Conservation (phyloP, 2,888 invertebrate genomes). For the Dynastes tityus region DNA sequence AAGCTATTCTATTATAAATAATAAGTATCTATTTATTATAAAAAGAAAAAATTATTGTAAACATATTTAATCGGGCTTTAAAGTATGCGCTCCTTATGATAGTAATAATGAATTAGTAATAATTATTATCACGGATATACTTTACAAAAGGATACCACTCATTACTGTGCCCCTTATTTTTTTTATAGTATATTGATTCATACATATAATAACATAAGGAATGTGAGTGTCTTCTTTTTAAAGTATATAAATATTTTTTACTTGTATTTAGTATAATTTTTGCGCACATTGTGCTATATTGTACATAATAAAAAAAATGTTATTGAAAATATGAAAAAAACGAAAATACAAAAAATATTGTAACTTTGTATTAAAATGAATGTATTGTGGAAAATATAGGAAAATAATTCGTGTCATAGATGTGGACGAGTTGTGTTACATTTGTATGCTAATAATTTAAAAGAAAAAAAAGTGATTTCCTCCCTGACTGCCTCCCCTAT, state of each 20-base stretch:
- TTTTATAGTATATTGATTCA: conserved; percentile 46
- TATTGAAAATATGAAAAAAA: conserved; percentile 38
- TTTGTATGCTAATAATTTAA: conserved; percentile 13
- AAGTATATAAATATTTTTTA: conserved; percentile 53
- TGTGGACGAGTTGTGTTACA: background rate
- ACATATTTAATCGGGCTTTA: conserved; percentile 42
- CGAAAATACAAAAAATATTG: conserved; percentile 17
- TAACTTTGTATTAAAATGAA: conserved; percentile 25
- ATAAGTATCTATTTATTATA: conserved; percentile 30
- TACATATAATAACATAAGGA: conserved; percentile 51
- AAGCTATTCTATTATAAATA: conserved; percentile 8
- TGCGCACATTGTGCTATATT: conserved; percentile 63
- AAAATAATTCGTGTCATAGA: conserved; percentile 13
- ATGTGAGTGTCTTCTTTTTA: conserved; percentile 54
- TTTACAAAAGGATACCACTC: conserved; percentile 51
- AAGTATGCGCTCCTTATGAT: conserved; percentile 45
- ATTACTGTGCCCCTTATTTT: conserved; percentile 54
- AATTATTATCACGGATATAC: conserved; percentile 29
- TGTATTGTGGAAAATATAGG: conserved; percentile 13
- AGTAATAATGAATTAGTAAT: conserved; percentile 37
- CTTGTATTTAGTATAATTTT: conserved; percentile 53
- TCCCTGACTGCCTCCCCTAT: conserved; percentile 20
- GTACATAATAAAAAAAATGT: conserved; percentile 59
- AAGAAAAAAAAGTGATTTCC: conserved; percentile 9
- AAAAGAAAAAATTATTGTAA: conserved; percentile 31